These are phyloP conservation scores for Lepidostoma basale DNA, from an alignment of 1,140 invertebrate species.

Conservation along the genomic window DNA sequence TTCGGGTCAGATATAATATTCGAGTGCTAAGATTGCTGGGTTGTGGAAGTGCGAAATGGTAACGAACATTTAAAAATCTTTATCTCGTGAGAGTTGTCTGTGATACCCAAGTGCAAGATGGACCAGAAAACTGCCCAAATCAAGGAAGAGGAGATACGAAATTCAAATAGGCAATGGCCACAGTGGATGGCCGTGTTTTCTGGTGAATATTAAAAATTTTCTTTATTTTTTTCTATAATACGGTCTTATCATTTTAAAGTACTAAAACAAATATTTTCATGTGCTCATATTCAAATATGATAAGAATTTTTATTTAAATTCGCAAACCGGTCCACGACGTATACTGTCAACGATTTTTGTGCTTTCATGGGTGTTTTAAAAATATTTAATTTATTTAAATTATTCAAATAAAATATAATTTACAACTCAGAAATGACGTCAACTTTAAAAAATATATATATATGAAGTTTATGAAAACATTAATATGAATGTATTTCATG, in stretches of 20 bases:
- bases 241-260: no score
- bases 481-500: no score
- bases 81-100: neutral
- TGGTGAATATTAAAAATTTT: slow-evolving; percentile 17
- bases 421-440: no score
- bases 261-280: no score
- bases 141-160: neutral
- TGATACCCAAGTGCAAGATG: neutral
- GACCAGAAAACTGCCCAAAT: neutral
- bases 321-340: no score
- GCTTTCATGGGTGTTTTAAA: neutral
- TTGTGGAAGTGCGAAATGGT: neutral
- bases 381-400: neutral
- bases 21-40: neutral
- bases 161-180: slow-evolving; percentile 38
- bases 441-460: no score
- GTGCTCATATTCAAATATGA: no score
- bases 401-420: no score
- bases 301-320: no score
- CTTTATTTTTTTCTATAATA: slow-evolving; percentile 2
- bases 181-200: slow-evolving; percentile 40
- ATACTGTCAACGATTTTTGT: no score
- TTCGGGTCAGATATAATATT: no score
- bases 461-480: no score
- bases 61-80: neutral